A percentile compares a stretch with the other conserved stretches of the same genome.
phyloP scores from a whole-genome alignment of 1,140 invertebrate species.

The Calliopsis andreniformis region DNA sequence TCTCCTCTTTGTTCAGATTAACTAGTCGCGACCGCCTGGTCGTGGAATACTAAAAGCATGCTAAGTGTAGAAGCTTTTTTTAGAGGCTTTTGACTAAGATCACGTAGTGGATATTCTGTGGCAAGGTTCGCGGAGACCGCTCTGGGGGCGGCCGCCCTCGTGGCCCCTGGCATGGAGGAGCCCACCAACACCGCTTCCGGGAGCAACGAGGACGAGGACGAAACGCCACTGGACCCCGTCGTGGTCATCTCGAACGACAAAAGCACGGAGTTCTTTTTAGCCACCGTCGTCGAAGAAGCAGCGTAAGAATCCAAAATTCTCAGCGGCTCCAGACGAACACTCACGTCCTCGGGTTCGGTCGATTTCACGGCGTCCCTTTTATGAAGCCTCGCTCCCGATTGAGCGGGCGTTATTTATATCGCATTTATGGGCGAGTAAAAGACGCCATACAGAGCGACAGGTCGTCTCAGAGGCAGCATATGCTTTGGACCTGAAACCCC shows the following conservation, averaged over 20 bases:
- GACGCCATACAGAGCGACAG: no score
- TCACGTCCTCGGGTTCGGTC: no score
- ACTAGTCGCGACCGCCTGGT: slow-evolving; percentile 31
- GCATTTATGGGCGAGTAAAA: no score
- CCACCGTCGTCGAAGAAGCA: slow-evolving; percentile 91
- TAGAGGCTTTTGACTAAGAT: slow-evolving; percentile 80
- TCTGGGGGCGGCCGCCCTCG: slow-evolving; percentile 84
- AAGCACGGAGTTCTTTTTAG: slow-evolving; percentile 93
- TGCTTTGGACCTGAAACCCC: no score
- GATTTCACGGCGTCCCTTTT: no score
- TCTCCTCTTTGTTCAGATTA: slow-evolving; percentile 45
- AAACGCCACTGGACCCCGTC: slow-evolving; percentile 78
- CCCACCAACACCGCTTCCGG: slow-evolving; percentile 95
- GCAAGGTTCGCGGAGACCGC: slow-evolving; percentile 90
- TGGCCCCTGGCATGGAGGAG: slow-evolving; percentile 84
- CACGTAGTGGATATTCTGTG: slow-evolving; percentile 82
- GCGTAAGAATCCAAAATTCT: slow-evolving; percentile 81
- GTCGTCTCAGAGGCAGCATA: not conserved
- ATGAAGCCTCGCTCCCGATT: no score
- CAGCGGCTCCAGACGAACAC: not conserved
- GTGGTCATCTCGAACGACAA: slow-evolving; percentile 93
- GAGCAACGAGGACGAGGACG: slow-evolving; percentile 92
- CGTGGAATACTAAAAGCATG: slow-evolving; percentile 62
- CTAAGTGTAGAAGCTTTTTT: slow-evolving; percentile 78
- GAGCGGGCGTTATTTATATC: no score